These are phyloP conservation scores for Penaeus indicus DNA, from an alignment of 1,140 invertebrate genomes.

Conservation along the genomic window DNA sequence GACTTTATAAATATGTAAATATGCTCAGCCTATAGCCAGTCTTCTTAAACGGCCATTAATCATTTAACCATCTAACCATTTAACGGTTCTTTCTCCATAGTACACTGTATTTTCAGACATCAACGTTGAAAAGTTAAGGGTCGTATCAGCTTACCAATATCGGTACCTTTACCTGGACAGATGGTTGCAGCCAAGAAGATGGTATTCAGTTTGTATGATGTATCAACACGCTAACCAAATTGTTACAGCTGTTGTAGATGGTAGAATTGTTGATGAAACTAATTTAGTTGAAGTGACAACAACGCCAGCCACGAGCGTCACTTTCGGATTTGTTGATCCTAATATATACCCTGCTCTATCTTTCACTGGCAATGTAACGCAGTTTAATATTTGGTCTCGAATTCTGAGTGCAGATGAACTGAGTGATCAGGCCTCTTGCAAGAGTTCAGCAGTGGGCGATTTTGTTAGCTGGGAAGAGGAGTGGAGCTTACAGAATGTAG, in stretches of 20 bases:
- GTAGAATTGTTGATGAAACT: constrained; percentile 1
- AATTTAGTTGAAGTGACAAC: neutral
- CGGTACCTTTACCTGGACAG: constrained; percentile 39
- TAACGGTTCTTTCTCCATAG: too few species aligned
- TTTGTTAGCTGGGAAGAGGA: constrained; percentile 38
- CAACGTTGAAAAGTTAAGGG: constrained; percentile 44
- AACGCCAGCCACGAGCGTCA: neutral
- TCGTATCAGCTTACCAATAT: constrained; percentile 36
- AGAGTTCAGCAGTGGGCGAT: constrained; percentile 26
- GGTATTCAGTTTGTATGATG: constrained; percentile 54
- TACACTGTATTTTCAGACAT: constrained; percentile 4
- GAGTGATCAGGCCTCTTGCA: constrained; percentile 27
- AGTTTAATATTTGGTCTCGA: constrained; percentile 60
- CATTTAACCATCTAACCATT: too few species aligned
- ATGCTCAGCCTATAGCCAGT: too few species aligned
- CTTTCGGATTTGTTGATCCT: constrained; percentile 50
- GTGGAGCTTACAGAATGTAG: constrained; percentile 35
- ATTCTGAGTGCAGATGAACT: constrained; percentile 40
- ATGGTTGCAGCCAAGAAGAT: constrained; percentile 47
- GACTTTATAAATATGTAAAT: too few species aligned
- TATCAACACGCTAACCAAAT: neutral
- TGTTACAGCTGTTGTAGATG: constrained; percentile 34
- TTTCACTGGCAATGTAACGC: constrained; percentile 55
- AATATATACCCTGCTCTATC: constrained; percentile 41
- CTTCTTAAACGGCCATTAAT: too few species aligned